A percentile compares a stretch with the other conserved stretches of the same genome.
phyloP scores from a whole-genome alignment of 2,888 invertebrate genomes.

The Syritta pipiens region DNA sequence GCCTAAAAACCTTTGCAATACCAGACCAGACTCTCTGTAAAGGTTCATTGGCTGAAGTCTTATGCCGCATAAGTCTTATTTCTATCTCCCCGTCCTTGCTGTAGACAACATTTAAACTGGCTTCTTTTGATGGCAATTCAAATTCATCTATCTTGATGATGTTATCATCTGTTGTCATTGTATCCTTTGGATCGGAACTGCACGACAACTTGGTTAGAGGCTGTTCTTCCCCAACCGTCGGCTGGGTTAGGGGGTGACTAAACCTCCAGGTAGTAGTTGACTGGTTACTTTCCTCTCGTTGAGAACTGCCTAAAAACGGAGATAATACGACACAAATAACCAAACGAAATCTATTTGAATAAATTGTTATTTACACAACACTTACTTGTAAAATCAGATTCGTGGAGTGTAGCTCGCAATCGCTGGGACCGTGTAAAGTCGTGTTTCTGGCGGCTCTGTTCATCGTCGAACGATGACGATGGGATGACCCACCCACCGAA shows the following conservation, averaged over 20 bases:
- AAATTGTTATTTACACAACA: too few relatives aligned
- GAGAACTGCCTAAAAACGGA: slow-evolving; percentile 75
- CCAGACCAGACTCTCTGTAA: slow-evolving; percentile 42
- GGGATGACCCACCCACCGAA: slow-evolving; percentile 73
- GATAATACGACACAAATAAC: background rate
- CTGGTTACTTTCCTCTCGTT: slow-evolving; percentile 75
- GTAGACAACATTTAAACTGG: slow-evolving; percentile 68
- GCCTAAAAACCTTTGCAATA: slow-evolving; percentile 30
- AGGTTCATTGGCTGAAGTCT: slow-evolving; percentile 17
- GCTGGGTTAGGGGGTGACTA: slow-evolving; percentile 52
- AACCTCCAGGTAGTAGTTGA: slow-evolving; percentile 70
- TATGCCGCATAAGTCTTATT: slow-evolving; percentile 65
- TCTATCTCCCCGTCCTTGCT: slow-evolving; percentile 67
- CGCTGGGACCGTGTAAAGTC: slow-evolving; percentile 81
- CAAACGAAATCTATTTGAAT: background rate
- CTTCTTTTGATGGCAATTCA: slow-evolving; percentile 69
- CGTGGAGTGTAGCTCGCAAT: slow-evolving; percentile 79
- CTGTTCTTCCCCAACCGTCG: slow-evolving; percentile 38
- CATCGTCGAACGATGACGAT: slow-evolving; percentile 73
- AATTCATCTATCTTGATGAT: slow-evolving; percentile 69
- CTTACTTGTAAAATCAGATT: slow-evolving; percentile 80
- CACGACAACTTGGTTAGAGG: slow-evolving; percentile 44
- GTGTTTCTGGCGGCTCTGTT: slow-evolving; percentile 82
- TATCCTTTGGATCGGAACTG: slow-evolving; percentile 41
- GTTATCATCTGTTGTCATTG: slow-evolving; percentile 12